phyloP scores from a whole-genome alignment of 2,888 invertebrate genomes.

The Carterocephalus palaemon region DNA sequence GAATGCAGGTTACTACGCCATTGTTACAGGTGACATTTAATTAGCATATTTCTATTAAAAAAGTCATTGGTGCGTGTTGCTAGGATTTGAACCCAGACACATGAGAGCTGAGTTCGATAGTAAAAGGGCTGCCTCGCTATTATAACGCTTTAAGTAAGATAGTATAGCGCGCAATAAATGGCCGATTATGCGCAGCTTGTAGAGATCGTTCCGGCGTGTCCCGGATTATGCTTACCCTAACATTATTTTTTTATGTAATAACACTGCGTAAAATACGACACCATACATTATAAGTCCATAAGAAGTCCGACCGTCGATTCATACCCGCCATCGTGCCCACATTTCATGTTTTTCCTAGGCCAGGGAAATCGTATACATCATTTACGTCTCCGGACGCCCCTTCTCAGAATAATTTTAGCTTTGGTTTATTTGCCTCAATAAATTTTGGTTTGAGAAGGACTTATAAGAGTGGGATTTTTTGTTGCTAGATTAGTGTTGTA shows the following conservation, averaged over 20 bases:
- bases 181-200: neutral
- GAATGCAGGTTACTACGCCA: too few relatives aligned
- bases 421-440: slow-evolving; percentile 29
- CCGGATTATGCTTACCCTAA: neutral
- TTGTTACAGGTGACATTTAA: too few relatives aligned
- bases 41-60: too few relatives aligned
- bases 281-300: slow-evolving; percentile 23
- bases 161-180: neutral
- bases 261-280: slow-evolving; percentile 16
- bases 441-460: slow-evolving; percentile 15
- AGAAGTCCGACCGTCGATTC: slow-evolving; percentile 32
- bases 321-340: slow-evolving; percentile 29
- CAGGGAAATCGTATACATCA: slow-evolving; percentile 31
- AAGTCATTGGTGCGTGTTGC: too few relatives aligned
- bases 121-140: too few relatives aligned
- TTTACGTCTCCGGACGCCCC: slow-evolving; percentile 26
- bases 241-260: slow-evolving; percentile 12
- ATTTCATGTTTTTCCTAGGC: slow-evolving; percentile 31
- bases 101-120: too few relatives aligned
- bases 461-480: slow-evolving; percentile 1
- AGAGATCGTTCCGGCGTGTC: neutral
- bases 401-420: slow-evolving; percentile 28
- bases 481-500: neutral
- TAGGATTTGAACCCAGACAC: too few relatives aligned
- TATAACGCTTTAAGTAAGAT: too few relatives aligned